Evolutionary conservation across 92 coral and sea anemone species (phyloP).

Genomic region (Porites rus): DNA sequence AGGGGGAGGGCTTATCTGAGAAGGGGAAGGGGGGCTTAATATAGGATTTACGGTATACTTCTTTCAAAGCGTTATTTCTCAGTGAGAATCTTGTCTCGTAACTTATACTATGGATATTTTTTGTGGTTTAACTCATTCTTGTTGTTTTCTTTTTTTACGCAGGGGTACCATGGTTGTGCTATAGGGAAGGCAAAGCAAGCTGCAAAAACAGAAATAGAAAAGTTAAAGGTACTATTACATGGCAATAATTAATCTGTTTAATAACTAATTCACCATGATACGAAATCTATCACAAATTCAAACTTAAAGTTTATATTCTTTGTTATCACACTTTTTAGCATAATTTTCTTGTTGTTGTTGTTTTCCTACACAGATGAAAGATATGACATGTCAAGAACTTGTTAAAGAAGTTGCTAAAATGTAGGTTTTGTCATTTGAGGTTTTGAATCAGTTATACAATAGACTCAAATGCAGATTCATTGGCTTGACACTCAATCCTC

Average conservation of each 20-base stretch:
- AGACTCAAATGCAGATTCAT: not conserved
- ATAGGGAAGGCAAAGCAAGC: constrained; percentile 97
- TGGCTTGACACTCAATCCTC: too few relatives aligned
- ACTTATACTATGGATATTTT: too few relatives aligned
- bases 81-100: too few relatives aligned
- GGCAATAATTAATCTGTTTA: not conserved
- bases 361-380: constrained; percentile 71
- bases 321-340: not conserved
- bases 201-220: constrained; percentile 98
- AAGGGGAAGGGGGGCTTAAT: too few relatives aligned
- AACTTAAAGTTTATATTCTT: too few relatives aligned
- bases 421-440: constrained; percentile 75
- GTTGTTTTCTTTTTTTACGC: not conserved
- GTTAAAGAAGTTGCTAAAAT: constrained; percentile 99
- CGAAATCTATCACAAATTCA: too few relatives aligned
- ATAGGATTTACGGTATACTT: too few relatives aligned
- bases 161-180: constrained; percentile 99
- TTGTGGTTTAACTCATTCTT: too few relatives aligned
- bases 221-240: constrained; percentile 75
- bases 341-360: not conserved
- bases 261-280: not conserved
- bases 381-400: constrained; percentile 88
- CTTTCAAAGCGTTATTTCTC: too few relatives aligned
- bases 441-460: not conserved
- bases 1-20: too few relatives aligned